phyloP scores from a whole-genome alignment of 2,888 invertebrate species.

The Liposcelis brunnea region DNA sequence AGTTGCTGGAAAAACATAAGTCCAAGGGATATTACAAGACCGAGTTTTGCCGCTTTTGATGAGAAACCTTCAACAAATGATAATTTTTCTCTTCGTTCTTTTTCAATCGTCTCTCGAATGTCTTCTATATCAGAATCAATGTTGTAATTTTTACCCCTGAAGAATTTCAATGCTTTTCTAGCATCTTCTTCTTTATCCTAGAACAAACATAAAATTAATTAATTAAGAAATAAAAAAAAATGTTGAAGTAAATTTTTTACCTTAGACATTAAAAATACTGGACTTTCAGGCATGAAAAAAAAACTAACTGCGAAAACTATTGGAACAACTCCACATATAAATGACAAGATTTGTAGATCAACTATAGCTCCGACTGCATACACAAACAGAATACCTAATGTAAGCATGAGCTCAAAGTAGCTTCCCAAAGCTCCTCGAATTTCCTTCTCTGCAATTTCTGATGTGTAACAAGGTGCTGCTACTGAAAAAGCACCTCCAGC shows the following conservation, averaged over 20 bases:
- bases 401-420: slow-evolving; percentile 74
- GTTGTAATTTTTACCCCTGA: slow-evolving; percentile 57
- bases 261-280: slow-evolving; percentile 49
- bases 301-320: slow-evolving; percentile 50
- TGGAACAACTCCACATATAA: slow-evolving; percentile 47
- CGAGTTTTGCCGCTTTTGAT: slow-evolving; percentile 44
- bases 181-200: slow-evolving; percentile 35
- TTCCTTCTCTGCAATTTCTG: slow-evolving; percentile 69
- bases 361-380: slow-evolving; percentile 43
- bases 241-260: no score
- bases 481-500: slow-evolving; percentile 68
- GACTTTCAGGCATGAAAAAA: slow-evolving; percentile 77
- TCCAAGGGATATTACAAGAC: slow-evolving; percentile 50
- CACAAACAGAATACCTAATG: slow-evolving; percentile 64
- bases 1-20: slow-evolving; percentile 84
- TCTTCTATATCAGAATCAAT: slow-evolving; percentile 43
- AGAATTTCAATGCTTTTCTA: slow-evolving; percentile 43
- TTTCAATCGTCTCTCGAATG: slow-evolving; percentile 33
- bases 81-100: slow-evolving; percentile 6
- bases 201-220: neutral
- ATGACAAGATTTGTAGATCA: slow-evolving; percentile 35
- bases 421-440: slow-evolving; percentile 72
- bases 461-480: slow-evolving; percentile 66
- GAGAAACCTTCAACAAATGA: slow-evolving; percentile 17
- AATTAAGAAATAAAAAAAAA: neutral